Base-by-base conservation (phyloP, 2,888 invertebrate species). In the Tiliacea aurago region DNA sequence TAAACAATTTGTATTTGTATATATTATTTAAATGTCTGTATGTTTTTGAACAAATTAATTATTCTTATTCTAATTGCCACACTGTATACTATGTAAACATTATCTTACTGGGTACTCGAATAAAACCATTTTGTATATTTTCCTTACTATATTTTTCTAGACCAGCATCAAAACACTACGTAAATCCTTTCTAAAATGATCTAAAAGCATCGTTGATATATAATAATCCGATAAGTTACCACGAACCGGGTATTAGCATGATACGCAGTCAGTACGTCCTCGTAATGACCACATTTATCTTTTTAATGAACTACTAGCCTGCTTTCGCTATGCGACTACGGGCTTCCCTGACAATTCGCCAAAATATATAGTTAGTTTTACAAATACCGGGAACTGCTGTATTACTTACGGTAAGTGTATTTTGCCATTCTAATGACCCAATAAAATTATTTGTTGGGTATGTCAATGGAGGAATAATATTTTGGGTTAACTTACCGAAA, bases 271-370 rank as follows among this genome's bases (percentile, higher is more conserved):
- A 87, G 87, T 93, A 93, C 92, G 93, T 93, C 92, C 86, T 83
- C 90, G 85, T 94, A 94, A 95, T 95, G 93, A 93, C 93, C 93
- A 89, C 90, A 95, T 95, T 94, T 93, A 94, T 95, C 95, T 95
- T 93, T 94, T 94, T 94, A 95, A 95, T 95, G 94, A 95, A 94
- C 94, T 90, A 92, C 90, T 93, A 91, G 90, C 89, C 90, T 90
- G 91, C 89, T 89, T 90, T 91, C 90, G 90, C 90, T 91, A 93
- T 91, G 92, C 90, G 91, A 91, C 92, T 93, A 93, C 89, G 90
- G 88, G 90, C 90, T 89, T 87, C 84, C 85, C 83, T 87, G 88
- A 90, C 91, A 91, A 90, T 87, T 91, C 87, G 69, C 83, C 86
- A 70, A 89, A 93, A 93, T 93, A 92, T 91, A 94, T 92, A 85